Conservation (phyloP, 1,140 invertebrate species). For the roundworm (Caenorhabditis elegans) region WBcel235 BX284605.5:11257501-11258000, state of each 20-base stretch:
- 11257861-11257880: slow-evolving; percentile 47
- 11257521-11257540: slow-evolving; percentile 97
- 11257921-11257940: slow-evolving; percentile 75
- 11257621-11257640: slow-evolving; percentile 66
- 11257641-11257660: slow-evolving; percentile 72
- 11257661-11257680: slow-evolving; percentile 80
- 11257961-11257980: slow-evolving; percentile 88
- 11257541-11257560: slow-evolving; percentile 96
- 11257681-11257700: slow-evolving; percentile 93
- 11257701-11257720: slow-evolving; percentile 88
- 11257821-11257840: slow-evolving; percentile 43
- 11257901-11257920: slow-evolving; percentile 29
- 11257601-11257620: slow-evolving; percentile 43
- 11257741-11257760: slow-evolving; percentile 68
- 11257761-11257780: slow-evolving; percentile 67
- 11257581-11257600: slow-evolving; percentile 43
- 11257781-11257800: slow-evolving; percentile 52
- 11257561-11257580: slow-evolving; percentile 87
- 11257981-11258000: slow-evolving; percentile 92
- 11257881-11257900: slow-evolving; percentile 42
- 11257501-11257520: slow-evolving; percentile 70
- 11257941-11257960: slow-evolving; percentile 86
- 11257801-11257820: slow-evolving; percentile 38
- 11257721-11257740: slow-evolving; percentile 88
- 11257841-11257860: slow-evolving; percentile 49